Evolutionary conservation across 2,113 vertebrate genomes (phyloP).

Genomic region (Zootoca vivipara): DNA sequence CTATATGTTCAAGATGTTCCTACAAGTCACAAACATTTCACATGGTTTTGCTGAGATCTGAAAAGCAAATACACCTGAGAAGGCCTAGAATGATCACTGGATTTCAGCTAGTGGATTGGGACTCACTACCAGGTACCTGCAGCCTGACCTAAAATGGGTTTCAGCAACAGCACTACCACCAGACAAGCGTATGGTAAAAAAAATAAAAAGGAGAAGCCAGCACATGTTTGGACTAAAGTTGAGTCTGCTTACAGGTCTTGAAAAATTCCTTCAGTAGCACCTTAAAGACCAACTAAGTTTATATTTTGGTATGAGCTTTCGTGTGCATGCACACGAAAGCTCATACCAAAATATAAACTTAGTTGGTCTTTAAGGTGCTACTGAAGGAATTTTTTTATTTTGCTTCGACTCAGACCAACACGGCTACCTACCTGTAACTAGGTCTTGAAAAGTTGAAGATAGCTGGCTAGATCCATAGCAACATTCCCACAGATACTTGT

Average conservation of each 20-base stretch:
- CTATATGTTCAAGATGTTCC: not conserved
- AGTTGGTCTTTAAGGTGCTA: no score
- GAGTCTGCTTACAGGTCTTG: not conserved
- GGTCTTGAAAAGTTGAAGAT: not conserved
- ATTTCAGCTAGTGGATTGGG: not conserved
- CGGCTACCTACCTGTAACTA: no score
- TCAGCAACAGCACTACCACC: not conserved
- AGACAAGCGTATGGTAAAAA: not conserved
- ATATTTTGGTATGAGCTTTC: no score
- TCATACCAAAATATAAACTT: no score
- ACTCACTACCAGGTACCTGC: not conserved
- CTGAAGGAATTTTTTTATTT: no score
- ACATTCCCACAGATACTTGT: not conserved
- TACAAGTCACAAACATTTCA: conserved; percentile 20
- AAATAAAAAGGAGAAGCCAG: not conserved
- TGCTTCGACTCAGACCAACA: no score
- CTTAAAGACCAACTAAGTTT: no score
- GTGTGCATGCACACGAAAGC: no score
- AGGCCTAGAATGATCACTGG: not conserved
- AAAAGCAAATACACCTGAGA: not conserved
- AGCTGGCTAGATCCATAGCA: not conserved
- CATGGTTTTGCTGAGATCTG: not conserved
- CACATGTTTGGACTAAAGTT: not conserved
- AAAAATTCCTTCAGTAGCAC: no score
- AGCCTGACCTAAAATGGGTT: not conserved